Percentiles rank a stretch among this genome's conserved stretches.
These are phyloP conservation scores for Apocrypta bakeri DNA, from an alignment of 1,140 invertebrate genomes.

Conservation along the genomic window DNA sequence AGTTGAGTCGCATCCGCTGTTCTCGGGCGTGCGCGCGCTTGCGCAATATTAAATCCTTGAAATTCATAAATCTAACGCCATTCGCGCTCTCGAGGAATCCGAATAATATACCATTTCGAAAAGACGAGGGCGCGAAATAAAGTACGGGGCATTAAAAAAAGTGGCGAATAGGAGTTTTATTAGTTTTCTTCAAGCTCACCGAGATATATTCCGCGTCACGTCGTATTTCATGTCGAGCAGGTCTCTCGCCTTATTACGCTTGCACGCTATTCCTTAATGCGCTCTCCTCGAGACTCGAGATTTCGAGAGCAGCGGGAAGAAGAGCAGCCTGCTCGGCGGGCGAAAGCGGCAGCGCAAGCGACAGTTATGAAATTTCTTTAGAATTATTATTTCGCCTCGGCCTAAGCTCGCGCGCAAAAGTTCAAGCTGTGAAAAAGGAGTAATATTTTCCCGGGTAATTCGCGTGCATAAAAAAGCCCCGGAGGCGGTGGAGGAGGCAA, in stretches of 20 bases:
- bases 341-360: slow-evolving; percentile 29
- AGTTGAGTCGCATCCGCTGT: no score
- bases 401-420: slow-evolving; percentile 59
- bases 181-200: slow-evolving; percentile 21
- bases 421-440: slow-evolving; percentile 40
- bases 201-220: slow-evolving; percentile 18
- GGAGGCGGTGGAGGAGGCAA: not conserved
- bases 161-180: slow-evolving; percentile 55
- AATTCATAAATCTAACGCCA: not conserved
- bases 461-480: not conserved
- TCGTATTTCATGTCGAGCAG: slow-evolving; percentile 37
- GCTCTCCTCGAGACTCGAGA: slow-evolving; percentile 33
- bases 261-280: slow-evolving; percentile 28
- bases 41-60: not conserved
- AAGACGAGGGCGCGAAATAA: not conserved
- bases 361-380: slow-evolving; percentile 74
- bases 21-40: no score
- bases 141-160: slow-evolving; percentile 46
- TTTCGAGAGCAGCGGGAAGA: slow-evolving; percentile 20
- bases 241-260: slow-evolving; percentile 38
- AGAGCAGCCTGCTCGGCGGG: no score
- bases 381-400: slow-evolving; percentile 71
- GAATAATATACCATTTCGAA: not conserved
- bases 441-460: slow-evolving; percentile 50
- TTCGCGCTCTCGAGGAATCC: not conserved